Conservation (phyloP, 2,888 invertebrate genomes). For the Fragum whitleyi region DNA sequence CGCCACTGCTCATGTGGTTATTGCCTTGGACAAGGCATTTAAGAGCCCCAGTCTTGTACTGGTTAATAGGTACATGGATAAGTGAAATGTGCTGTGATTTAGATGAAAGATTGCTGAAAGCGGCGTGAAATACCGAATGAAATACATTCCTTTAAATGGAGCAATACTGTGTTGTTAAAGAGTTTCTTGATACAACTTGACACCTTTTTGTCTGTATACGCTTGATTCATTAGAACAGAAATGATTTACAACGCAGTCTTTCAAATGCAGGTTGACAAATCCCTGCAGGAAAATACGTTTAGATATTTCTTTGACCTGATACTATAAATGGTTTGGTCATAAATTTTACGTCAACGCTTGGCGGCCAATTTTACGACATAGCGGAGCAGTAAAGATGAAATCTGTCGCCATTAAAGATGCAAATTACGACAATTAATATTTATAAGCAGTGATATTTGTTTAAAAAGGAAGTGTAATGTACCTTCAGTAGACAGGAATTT, state of each 20-base stretch:
- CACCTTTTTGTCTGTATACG: neutral
- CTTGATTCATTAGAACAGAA: neutral
- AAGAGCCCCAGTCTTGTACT: no score
- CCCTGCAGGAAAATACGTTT: neutral
- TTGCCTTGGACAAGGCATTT: no score
- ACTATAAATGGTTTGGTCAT: neutral
- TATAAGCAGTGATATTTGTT: neutral
- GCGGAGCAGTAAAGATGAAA: neutral
- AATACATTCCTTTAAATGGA: no score
- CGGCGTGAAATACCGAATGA: no score
- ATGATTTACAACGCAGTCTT: neutral
- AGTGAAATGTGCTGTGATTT: no score
- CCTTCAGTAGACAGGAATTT: no score
- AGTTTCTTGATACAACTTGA: neutral
- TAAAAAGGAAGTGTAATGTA: neutral
- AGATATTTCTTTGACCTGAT: neutral
- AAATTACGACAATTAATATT: slow-evolving; percentile 4
- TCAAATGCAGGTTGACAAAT: neutral
- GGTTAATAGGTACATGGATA: no score
- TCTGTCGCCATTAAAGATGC: neutral
- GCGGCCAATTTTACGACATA: neutral
- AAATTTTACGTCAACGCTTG: slow-evolving; percentile 4
- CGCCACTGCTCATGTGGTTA: no score
- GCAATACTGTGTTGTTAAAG: no score
- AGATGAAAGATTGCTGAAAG: no score